A percentile compares a stretch with the other conserved stretches of the same genome.
Evolutionary conservation across 1,140 invertebrate genomes (phyloP).

Genomic region (Drosophila funebris): DNA sequence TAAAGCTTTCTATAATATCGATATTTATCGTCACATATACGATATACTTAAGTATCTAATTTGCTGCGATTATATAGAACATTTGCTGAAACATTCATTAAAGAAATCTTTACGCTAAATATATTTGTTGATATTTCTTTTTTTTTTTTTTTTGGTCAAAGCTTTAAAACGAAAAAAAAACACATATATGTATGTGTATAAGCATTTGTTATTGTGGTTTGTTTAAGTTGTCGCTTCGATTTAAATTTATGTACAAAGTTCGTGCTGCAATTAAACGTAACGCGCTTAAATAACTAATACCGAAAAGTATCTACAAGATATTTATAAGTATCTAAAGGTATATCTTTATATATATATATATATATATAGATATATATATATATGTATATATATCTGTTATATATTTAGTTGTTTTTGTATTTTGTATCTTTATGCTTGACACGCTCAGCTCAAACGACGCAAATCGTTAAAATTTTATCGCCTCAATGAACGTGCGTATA

Average conservation of each 20-base stretch:
- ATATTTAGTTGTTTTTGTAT: constrained; percentile 42
- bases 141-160: constrained; percentile 62
- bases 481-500: constrained; percentile 61
- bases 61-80: constrained; percentile 9
- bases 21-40: constrained; percentile 23
- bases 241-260: constrained; percentile 79
- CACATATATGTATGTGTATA: constrained; percentile 19
- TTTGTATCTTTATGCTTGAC: constrained; percentile 79
- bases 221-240: constrained; percentile 49
- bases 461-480: constrained; percentile 82
- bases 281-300: constrained; percentile 63
- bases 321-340: constrained; percentile 42
- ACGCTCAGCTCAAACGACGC: constrained; percentile 72
- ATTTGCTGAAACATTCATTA: neutral
- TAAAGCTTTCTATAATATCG: constrained; percentile 8
- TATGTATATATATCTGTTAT: constrained; percentile 27
- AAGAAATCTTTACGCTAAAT: no score
- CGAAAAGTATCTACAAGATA: constrained; percentile 40
- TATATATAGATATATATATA: constrained; percentile 32
- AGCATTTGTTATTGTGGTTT: neutral
- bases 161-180: constrained; percentile 46
- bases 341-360: constrained; percentile 19
- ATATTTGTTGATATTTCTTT: constrained; percentile 8
- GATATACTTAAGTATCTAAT: constrained; percentile 14
- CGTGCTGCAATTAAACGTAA: constrained; percentile 77